Evolutionary conservation across 2,888 invertebrate species (phyloP).

Genomic region (Herminia tarsipennalis): DNA sequence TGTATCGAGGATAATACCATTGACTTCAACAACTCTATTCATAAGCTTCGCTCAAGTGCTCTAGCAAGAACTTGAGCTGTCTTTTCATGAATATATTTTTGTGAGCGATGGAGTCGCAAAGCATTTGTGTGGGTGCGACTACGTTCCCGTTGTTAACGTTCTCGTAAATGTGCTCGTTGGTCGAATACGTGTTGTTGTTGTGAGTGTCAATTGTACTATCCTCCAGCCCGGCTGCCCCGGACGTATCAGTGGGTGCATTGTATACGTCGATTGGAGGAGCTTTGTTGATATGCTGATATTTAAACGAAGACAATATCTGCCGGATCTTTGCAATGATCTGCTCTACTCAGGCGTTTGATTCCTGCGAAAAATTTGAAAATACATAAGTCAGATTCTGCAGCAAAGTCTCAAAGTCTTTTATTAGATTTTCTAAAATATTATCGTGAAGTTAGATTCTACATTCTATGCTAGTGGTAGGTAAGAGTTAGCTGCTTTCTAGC

Average conservation of each 20-base stretch:
- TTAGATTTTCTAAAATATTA: conserved; percentile 41
- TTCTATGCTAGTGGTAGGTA: conserved; percentile 72
- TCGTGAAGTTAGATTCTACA: conserved; percentile 65
- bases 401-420: no score
- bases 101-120: conserved; percentile 81
- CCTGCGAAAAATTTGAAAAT: conserved; percentile 86
- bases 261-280: conserved; percentile 80
- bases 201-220: conserved; percentile 75
- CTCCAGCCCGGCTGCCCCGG: conserved; percentile 66
- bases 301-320: conserved; percentile 91
- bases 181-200: conserved; percentile 62
- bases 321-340: conserved; percentile 94
- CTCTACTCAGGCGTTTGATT: conserved; percentile 96
- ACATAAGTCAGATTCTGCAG: conserved; percentile 70
- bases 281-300: conserved; percentile 87
- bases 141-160: conserved; percentile 81
- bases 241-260: conserved; percentile 70
- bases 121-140: conserved; percentile 76
- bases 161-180: conserved; percentile 64
- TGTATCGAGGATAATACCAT: conserved; percentile 79
- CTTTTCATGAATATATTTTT: conserved; percentile 80
- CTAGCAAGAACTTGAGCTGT: conserved; percentile 87
- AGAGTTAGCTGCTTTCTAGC: conserved; percentile 62
- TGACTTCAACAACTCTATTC: conserved; percentile 82
- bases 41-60: conserved; percentile 88